These are phyloP conservation scores for Macrocentrus cingulum DNA, from an alignment of 1,140 invertebrate species.

Conservation along the genomic window DNA sequence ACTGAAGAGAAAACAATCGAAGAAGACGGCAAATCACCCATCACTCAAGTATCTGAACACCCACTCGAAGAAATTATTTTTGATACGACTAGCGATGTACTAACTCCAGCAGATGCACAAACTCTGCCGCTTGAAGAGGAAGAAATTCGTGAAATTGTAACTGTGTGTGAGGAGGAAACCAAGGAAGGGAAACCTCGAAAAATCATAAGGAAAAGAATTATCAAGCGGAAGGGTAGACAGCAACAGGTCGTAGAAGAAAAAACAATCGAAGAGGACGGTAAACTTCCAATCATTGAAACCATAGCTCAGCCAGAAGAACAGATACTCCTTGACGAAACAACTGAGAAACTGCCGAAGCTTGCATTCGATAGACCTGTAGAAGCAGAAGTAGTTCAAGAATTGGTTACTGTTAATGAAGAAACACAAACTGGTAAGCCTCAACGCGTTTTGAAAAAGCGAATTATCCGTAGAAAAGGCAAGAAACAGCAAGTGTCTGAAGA, in stretches of 20 bases:
- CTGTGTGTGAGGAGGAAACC: conserved; percentile 37
- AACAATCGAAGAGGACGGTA: conserved; percentile 41
- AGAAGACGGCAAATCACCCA: conserved; percentile 50
- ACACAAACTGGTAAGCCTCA: conserved; percentile 46
- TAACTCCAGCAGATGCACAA: not conserved
- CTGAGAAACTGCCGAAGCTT: not conserved
- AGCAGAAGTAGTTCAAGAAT: conserved; percentile 32
- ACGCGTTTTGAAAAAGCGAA: conserved; percentile 48
- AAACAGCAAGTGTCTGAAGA: conserved; percentile 42
- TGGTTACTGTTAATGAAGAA: conserved; percentile 34
- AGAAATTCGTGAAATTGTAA: conserved; percentile 27
- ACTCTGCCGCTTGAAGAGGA: conserved; percentile 23
- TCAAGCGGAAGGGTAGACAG: conserved; percentile 39
- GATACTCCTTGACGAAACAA: conserved; percentile 24
- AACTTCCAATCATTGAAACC: conserved; percentile 47
- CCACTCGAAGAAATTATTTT: conserved; percentile 15
- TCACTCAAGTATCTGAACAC: conserved; percentile 32
- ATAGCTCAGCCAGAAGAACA: conserved; percentile 41
- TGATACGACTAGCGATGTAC: conserved; percentile 14
- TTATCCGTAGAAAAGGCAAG: conserved; percentile 42
- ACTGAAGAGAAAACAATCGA: conserved; percentile 54
- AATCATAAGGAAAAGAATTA: conserved; percentile 47
- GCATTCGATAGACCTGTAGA: conserved; percentile 17
- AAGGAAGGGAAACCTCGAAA: conserved; percentile 47
- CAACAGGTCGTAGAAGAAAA: conserved; percentile 40